phyloP scores from a whole-genome alignment of 2,113 vertebrate genomes.

The Cheirogaleus medius region DNA sequence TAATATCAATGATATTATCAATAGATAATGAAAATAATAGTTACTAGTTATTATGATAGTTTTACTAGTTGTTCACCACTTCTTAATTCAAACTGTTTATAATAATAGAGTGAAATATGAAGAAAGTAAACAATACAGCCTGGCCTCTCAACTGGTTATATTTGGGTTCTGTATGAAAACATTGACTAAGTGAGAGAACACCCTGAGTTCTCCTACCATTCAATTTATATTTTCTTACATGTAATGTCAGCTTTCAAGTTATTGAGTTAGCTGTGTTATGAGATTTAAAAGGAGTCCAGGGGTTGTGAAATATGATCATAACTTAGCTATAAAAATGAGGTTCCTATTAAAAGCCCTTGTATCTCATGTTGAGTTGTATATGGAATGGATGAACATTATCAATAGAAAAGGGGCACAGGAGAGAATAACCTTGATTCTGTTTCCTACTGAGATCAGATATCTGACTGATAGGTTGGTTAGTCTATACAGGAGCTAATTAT shows the following conservation, averaged over 20 bases:
- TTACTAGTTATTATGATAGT: neutral
- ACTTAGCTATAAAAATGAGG: neutral
- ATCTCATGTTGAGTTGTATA: neutral
- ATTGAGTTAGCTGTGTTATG: neutral
- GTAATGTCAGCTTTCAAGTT: neutral
- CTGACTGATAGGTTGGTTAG: neutral
- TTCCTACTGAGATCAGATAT: neutral
- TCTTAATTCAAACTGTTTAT: neutral
- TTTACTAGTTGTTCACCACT: neutral
- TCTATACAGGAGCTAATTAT: neutral
- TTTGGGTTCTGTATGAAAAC: neutral
- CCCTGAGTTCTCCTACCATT: neutral
- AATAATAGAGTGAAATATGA: neutral
- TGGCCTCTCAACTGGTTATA: neutral
- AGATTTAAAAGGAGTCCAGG: neutral
- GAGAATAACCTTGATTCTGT: neutral
- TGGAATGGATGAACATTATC: neutral
- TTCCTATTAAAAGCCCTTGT: neutral
- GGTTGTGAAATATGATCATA: neutral
- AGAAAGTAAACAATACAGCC: neutral
- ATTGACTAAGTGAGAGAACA: neutral
- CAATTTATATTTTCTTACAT: neutral
- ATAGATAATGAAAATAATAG: neutral
- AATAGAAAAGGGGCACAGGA: neutral
- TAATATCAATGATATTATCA: neutral